Base-by-base conservation (phyloP, 2,888 invertebrate genomes). In the Cerceris rybyensis region DNA sequence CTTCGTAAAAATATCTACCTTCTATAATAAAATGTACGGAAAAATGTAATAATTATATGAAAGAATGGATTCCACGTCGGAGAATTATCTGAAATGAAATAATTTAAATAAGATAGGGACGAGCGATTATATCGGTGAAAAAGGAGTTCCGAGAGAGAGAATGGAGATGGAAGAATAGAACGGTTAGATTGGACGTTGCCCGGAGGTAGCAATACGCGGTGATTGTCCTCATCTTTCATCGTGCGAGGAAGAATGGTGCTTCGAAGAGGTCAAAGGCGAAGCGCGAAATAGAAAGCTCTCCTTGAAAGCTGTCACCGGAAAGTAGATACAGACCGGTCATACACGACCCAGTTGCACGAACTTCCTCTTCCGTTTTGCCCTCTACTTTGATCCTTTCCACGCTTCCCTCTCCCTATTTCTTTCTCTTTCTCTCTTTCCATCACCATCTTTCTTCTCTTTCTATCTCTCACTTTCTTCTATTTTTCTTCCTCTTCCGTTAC, bases 221-320 rank as follows among this genome's bases (percentile, higher is more conserved):
- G 87, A 85, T 85, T 86, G 85, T 86, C 78, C 79, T 80, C 87
- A 78, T 85, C 82, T 87, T 78, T 86, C 84, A 82, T 87, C 78
- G 66, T 74, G 16, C 50, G 79, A 16, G 50, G 63, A 14, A 68
- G 58, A 64, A 75, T 43, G 68, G 13, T 54, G 42, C 14, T 39
- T 43, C 49, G 64, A 74, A 64, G 63, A 64, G 78, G 76, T 76
- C 72, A 75, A 82, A 71, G 75, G 75, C 61, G 61, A 65, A 67
- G 69, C 73, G 60, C 71, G 58, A 78, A 82, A 79, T 81, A 76
- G 81, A 82, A 86, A 85, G 69, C 80, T 77, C 68, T 71, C 70
- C 69, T 69, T 78, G 82, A 75, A 83, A 88, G 82, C 85, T 83
- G 78, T 80, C 78, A 57, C 73, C 79, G 82, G 76, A 83, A 85